Evolutionary conservation across 2,888 invertebrate genomes (phyloP).

Genomic region (Sphaerophoria taeniata): DNA sequence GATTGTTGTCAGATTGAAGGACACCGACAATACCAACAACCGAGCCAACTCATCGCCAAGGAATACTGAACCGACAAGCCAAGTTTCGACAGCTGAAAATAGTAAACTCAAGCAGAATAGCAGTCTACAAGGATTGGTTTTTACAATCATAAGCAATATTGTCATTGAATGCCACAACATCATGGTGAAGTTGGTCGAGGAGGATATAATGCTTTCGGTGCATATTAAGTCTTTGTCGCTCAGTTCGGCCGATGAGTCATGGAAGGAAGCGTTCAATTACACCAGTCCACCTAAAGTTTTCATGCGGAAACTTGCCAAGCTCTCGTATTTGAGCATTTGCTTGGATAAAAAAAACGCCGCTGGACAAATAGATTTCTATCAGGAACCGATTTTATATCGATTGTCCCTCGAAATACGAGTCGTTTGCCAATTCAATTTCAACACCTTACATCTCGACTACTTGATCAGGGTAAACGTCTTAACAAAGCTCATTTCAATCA

Average conservation of each 20-base stretch:
- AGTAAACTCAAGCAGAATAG: constrained; percentile 87
- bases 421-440: constrained; percentile 84
- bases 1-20: constrained; percentile 85
- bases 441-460: constrained; percentile 84
- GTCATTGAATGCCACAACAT: constrained; percentile 95
- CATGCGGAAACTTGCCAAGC: constrained; percentile 89
- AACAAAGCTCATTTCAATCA: constrained; percentile 87
- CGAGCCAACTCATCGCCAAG: constrained; percentile 75
- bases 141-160: constrained; percentile 96
- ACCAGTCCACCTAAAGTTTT: constrained; percentile 86
- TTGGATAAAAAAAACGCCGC: constrained; percentile 95
- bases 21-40: constrained; percentile 77
- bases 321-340: constrained; percentile 95
- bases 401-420: constrained; percentile 92
- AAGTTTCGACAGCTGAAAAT: constrained; percentile 57
- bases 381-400: constrained; percentile 94
- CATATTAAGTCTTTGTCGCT: constrained; percentile 94
- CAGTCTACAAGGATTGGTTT: constrained; percentile 93
- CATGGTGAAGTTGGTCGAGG: constrained; percentile 97
- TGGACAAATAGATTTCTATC: constrained; percentile 96
- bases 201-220: constrained; percentile 96
- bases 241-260: constrained; percentile 90
- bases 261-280: constrained; percentile 94
- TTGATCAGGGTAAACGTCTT: constrained; percentile 88
- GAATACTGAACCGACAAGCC: constrained; percentile 62